Base-by-base conservation (phyloP, 2,113 vertebrate species). In the Eidolon helvum region DNA sequence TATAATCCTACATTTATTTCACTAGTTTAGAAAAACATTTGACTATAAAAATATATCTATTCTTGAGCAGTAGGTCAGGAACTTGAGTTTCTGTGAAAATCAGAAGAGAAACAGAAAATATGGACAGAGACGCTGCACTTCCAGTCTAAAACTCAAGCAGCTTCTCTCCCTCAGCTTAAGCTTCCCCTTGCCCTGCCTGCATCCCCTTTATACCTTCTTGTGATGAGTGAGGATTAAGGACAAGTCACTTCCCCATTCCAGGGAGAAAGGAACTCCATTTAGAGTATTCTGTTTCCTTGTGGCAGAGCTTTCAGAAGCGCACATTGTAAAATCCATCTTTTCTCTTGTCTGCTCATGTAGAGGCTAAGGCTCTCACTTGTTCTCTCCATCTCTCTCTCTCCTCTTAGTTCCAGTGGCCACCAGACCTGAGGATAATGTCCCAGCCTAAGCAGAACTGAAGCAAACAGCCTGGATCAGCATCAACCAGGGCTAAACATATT, bases 21-120 rank as follows among this genome's bases (percentile, higher is more conserved):
- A 53, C 21, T n/a, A 38, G 15, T 57, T 72, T 72, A 91, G 57
- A 65, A 86, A 94, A 90, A n/a, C 7, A 59, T 48, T 21, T 89
- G n/a, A 22, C 26, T 66, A 4, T 33, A 90, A 61, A 93, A 90
- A 48, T 59, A 45, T 22, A 61, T 61, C 10, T 48, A 15, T 69
- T 86, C 38, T 68, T 85, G n/a, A 96, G 65, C 14, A 91, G 12
- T 19, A 38, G 38, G 11, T 35, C n/a, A 80, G 38, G 68, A 87
- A 94, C n/a, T 5, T 59, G 59, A 59, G 50, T 57, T 80, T 88
- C 85, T 65, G 2, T 74, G n/a, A 85, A 45, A 79, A 77, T 48
- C 30, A 72, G 40, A 90, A n/a, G 5, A 7, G 28, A 77, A 66
- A 68, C 1, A 48, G 59, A 69, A 63, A 40, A 26, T 12, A n/a